Base-by-base conservation (phyloP, 1,140 invertebrate genomes). In the Panagrolaimus sp. region DNA sequence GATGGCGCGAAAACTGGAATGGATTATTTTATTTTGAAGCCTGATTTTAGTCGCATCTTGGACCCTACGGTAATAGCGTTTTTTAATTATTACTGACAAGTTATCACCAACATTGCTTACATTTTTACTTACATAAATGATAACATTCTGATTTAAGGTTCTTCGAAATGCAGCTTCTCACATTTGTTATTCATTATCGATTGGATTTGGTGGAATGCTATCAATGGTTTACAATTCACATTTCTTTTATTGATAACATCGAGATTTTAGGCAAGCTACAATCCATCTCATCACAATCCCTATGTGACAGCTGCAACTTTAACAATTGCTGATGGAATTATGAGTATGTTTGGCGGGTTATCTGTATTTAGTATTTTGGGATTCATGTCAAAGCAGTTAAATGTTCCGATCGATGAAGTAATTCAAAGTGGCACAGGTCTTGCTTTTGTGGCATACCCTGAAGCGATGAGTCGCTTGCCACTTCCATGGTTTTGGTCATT, bases 401-500 rank as follows among this genome's bases (percentile, higher is more conserved):
- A 89, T 47, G 86, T 87, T 38, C 88, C 73, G 67, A 65, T 85
- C 85, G 70, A 87, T 68, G 87, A 88, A 77, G 91, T 92, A n/a
- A 89, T 92, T 43, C 88, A 88, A 53, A 72, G 72, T 61, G 83
- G 82, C 73, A 86, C 86, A 25, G 86, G 86, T 5, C 76, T 87
- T 44, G 85, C 85, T 0, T 87, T 87, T 72, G 90, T 88, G 85
- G 88, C 82, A 13, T 86, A 85, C 73, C 82, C 83, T 4, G 83
- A 84, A 69, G 72, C 73, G 13, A 74, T 72, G 62, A 71, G 62
- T 27, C 42, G 73, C 42, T 85, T 96, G 73, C 92, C 92, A 0
- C 87, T 89, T 45, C 89, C 91, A 0, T 89, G 92, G 77, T 85
- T 92, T 27, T 96, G 92, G 92, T 88, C 92, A 0, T 83, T 92